Percentiles rank a stretch among this genome's conserved stretches.
phyloP scores from a whole-genome alignment of 1,140 invertebrate species.

The Campoletis sonorensis region DNA sequence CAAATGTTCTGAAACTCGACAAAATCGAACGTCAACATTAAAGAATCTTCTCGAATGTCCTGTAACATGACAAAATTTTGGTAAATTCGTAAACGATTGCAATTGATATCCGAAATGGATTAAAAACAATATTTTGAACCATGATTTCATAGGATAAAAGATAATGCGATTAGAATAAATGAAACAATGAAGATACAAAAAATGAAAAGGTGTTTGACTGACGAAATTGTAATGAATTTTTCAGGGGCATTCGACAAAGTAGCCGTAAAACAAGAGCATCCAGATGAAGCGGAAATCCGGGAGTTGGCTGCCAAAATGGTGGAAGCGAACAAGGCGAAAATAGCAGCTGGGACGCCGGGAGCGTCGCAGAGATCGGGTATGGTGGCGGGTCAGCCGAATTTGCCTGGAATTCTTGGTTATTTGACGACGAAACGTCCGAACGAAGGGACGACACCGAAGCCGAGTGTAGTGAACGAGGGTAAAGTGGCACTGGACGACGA shows the following conservation, averaged over 20 bases:
- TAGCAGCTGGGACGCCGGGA: constrained; percentile 75
- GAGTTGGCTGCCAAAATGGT: constrained; percentile 91
- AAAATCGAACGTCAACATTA: no score
- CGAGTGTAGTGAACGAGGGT: constrained; percentile 64
- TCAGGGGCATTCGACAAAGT: constrained; percentile 65
- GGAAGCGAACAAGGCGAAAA: constrained; percentile 89
- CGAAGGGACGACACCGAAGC: constrained; percentile 61
- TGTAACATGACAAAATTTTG: no score
- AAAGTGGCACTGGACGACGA: constrained; percentile 82
- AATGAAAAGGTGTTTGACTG: no score
- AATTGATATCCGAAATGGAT: no score
- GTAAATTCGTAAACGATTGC: no score
- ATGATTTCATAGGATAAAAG: no score
- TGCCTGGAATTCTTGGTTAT: constrained; percentile 80
- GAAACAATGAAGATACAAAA: no score
- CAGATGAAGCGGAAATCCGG: constrained; percentile 90
- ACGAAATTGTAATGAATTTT: constrained; percentile 51
- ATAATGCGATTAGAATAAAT: no score
- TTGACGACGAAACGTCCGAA: constrained; percentile 66
- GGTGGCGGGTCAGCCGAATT: constrained; percentile 57
- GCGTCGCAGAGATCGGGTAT: constrained; percentile 60
- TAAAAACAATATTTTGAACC: no score
- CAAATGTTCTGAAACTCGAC: no score
- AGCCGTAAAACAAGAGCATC: constrained; percentile 87
- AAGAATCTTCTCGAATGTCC: no score